Evolutionary conservation across 2,888 invertebrate genomes (phyloP).

Genomic region (Lasioglossum pauxillum): DNA sequence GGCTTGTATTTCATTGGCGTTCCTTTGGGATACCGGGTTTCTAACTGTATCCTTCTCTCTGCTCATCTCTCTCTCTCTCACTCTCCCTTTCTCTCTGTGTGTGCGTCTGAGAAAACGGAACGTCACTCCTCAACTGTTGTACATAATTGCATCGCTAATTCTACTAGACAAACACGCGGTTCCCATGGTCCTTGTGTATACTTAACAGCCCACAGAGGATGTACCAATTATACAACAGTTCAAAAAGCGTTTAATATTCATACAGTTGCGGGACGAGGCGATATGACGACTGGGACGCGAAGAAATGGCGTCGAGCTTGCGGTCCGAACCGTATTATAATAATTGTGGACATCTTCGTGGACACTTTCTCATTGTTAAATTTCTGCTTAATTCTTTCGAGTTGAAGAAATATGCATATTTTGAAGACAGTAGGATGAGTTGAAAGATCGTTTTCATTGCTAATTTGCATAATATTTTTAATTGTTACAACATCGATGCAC

Average conservation of each 20-base stretch:
- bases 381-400: not conserved
- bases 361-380: not conserved
- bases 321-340: not conserved
- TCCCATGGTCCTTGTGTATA: slow-evolving; percentile 30
- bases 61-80: not conserved
- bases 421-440: not conserved
- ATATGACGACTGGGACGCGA: slow-evolving; percentile 21
- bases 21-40: slow-evolving; percentile 17
- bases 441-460: not conserved
- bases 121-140: slow-evolving; percentile 43
- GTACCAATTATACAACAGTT: slow-evolving; percentile 52
- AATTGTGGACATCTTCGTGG: not conserved
- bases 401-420: not conserved
- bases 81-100: not conserved
- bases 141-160: slow-evolving; percentile 70
- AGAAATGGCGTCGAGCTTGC: not conserved
- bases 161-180: slow-evolving; percentile 54
- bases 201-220: slow-evolving; percentile 58
- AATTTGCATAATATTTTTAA: not conserved
- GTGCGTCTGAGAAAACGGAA: slow-evolving; percentile 54
- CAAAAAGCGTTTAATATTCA: slow-evolving; percentile 58
- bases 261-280: slow-evolving; percentile 24
- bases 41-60: not conserved
- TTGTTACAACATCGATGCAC: not conserved
- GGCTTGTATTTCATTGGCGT: slow-evolving; percentile 37